Conservation (phyloP, 2,113 vertebrate species). For the Dipodomys stephensi region DNA sequence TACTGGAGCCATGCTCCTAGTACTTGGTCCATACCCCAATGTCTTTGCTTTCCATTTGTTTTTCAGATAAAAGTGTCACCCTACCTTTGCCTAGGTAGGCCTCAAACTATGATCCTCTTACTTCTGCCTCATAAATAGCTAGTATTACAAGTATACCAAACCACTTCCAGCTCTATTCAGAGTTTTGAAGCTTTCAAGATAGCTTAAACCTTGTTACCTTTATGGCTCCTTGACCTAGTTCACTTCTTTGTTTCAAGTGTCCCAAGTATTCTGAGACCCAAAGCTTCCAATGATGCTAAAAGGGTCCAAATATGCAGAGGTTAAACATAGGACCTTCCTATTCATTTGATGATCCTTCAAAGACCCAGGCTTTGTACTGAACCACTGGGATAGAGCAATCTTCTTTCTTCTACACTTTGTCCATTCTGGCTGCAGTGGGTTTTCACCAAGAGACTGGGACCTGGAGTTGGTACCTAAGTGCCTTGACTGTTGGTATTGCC, state of each 20-base stretch:
- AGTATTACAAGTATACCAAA: too few species aligned
- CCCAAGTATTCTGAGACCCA: background rate
- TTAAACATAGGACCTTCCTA: background rate
- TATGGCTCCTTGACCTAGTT: background rate
- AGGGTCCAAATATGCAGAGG: background rate
- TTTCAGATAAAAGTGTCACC: too few species aligned
- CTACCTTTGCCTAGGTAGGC: too few species aligned
- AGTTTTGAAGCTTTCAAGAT: background rate
- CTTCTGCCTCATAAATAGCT: too few species aligned
- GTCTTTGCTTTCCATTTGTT: too few species aligned
- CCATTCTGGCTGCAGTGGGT: too few species aligned
- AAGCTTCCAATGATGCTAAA: background rate
- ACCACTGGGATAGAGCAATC: too few species aligned
- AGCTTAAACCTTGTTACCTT: background rate
- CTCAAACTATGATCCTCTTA: too few species aligned
- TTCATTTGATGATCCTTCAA: background rate
- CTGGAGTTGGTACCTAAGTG: background rate
- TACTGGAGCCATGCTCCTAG: too few species aligned
- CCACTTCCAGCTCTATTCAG: background rate
- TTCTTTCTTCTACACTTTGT: background rate
- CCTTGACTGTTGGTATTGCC: background rate
- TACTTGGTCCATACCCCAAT: too few species aligned
- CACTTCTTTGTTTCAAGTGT: background rate
- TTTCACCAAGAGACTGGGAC: rapidly evolving
- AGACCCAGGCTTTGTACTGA: background rate